Conservation (phyloP, 1,140 invertebrate genomes). For the Thaumatotibia leucotreta region DNA sequence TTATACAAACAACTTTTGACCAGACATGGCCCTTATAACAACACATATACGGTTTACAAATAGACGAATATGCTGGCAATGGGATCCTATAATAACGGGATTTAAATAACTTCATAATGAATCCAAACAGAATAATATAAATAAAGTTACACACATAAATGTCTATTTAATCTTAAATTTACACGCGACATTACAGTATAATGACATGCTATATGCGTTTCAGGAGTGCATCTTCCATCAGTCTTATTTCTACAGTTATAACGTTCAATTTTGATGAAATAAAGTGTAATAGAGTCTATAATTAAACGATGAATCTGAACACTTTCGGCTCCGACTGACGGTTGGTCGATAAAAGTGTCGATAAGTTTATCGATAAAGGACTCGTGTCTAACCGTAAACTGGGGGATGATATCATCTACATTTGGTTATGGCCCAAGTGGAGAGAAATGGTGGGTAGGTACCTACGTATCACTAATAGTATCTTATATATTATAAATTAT, state of each 20-base stretch:
- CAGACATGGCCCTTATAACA: too few relatives aligned
- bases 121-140: constrained; percentile 12
- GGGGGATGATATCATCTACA: constrained; percentile 40
- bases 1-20: too few relatives aligned
- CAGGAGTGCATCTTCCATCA: background rate
- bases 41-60: too few relatives aligned
- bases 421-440: constrained; percentile 25
- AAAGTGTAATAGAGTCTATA: background rate
- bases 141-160: constrained; percentile 19
- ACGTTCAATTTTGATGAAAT: too few relatives aligned
- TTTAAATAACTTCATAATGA: background rate
- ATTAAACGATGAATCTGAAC: constrained; percentile 19
- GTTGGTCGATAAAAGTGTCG: constrained; percentile 32
- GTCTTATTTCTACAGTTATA: background rate
- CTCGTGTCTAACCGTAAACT: constrained; percentile 37
- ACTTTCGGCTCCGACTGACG: constrained; percentile 17
- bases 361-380: constrained; percentile 45
- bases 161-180: constrained; percentile 16
- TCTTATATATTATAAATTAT: too few relatives aligned
- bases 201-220: background rate
- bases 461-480: too few relatives aligned
- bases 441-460: background rate
- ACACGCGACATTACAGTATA: background rate
- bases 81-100: background rate
- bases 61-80: background rate